Percentiles rank a stretch among this genome's conserved stretches.
phyloP scores from a whole-genome alignment of 2,888 invertebrate species.

The Xanthorhoe designata region DNA sequence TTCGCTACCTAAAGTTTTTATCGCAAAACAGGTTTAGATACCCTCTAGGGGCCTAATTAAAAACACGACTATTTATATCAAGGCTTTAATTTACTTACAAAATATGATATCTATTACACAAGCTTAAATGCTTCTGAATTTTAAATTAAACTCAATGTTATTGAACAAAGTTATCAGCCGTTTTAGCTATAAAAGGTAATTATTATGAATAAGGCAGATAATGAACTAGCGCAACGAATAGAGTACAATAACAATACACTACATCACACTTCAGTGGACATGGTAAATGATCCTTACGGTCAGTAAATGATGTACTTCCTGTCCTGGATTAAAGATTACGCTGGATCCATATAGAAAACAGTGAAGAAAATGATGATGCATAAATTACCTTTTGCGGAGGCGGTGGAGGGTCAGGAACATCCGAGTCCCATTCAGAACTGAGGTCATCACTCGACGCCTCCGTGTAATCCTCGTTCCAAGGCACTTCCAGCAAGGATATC shows the following conservation, averaged over 20 bases:
- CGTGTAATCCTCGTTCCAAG: conserved; percentile 91
- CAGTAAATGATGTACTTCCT: conserved; percentile 34
- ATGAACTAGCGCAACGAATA: neutral
- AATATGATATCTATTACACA: neutral
- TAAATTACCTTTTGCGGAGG: conserved; percentile 71
- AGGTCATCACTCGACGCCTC: conserved; percentile 96
- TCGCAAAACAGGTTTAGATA: neutral
- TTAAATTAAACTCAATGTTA: no score
- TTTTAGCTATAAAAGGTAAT: neutral
- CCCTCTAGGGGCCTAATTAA: neutral
- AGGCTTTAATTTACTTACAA: neutral
- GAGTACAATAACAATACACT: conserved; percentile 12
- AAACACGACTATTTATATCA: neutral
- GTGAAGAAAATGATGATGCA: neutral
- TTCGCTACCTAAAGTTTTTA: neutral
- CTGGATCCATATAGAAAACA: neutral
- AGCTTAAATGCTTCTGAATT: neutral
- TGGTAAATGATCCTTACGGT: conserved; percentile 18
- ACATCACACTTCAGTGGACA: conserved; percentile 17
- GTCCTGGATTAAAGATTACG: neutral
- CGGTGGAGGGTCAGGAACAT: conserved; percentile 87
- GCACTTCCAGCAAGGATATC: conserved; percentile 91
- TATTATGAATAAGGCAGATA: neutral
- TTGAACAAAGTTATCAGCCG: neutral
- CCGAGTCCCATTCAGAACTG: conserved; percentile 96